A percentile compares a stretch with the other conserved stretches of the same genome.
These are phyloP conservation scores for Pogona vitticeps DNA, from an alignment of 2,113 vertebrate species.

Conservation along the genomic window DNA sequence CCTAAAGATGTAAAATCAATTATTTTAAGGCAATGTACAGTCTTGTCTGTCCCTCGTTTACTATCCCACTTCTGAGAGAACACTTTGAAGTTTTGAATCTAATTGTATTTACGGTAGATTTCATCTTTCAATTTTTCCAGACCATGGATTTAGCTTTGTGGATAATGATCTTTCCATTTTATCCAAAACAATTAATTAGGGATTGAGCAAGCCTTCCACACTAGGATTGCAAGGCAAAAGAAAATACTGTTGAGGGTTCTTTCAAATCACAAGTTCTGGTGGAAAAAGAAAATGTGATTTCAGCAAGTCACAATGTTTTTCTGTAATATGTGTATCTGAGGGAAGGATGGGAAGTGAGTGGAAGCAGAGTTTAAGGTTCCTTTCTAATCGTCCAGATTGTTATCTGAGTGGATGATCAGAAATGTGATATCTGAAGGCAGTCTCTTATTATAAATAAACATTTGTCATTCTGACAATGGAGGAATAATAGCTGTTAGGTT, in stretches of 20 bases:
- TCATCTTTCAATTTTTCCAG: neutral
- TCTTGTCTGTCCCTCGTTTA: neutral
- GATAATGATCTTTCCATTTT: neutral
- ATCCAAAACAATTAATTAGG: neutral
- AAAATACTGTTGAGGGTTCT: neutral
- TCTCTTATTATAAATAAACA: neutral
- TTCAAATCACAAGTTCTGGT: neutral
- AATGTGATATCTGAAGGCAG: neutral
- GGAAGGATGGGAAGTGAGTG: neutral
- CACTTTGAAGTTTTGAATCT: no score
- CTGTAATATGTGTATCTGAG: neutral
- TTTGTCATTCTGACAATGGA: neutral
- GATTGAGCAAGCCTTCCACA: neutral
- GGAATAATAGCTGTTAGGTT: neutral
- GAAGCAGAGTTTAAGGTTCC: no score
- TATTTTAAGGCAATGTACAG: neutral
- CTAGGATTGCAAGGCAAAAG: neutral
- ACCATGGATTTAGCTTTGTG: neutral
- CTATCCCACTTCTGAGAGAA: neutral
- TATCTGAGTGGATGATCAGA: neutral
- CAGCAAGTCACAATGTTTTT: neutral
- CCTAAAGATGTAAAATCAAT: neutral
- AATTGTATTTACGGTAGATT: no score
- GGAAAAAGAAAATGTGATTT: neutral
- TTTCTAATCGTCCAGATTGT: neutral